Evolutionary conservation across 1,140 invertebrate genomes (phyloP), one percentile per base, ranked within the genome.

Genomic region (Penaeus indicus): DNA sequence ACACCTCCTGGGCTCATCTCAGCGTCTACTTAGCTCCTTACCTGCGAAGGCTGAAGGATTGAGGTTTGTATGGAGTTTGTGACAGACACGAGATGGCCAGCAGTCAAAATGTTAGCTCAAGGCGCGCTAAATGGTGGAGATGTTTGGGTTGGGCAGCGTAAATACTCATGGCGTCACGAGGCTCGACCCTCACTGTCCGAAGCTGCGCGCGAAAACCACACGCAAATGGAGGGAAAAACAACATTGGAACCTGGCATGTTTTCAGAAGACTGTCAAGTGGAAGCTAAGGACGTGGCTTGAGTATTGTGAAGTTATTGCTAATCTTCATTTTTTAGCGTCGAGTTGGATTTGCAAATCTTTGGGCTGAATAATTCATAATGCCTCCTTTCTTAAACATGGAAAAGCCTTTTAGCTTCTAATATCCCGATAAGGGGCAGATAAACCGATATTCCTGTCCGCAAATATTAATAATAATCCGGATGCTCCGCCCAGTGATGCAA

Each of bases 61-160:
- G 80, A 87, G 84, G 86, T 83, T 88, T 88, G 81, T 83, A 88
- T 83, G 86, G 86, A 83, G 86, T 77, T 84, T 83, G 86, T 88
- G 86, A 88, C 86, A 79, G 81, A 84, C 86, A 64, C 80, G 80
- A 88, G 86, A 88, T 88, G 80, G 80, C 86, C 81, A 88, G 64
- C 86, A 88, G 81, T 88, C 86, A 88, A 88, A 88, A 88, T 88
- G 86, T 88, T 88, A 88, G 86, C 86, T 88, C 86, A 88, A 81
- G 86, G 72, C 86, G 86, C 86, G 81, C 69, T 88, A 88, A 88
- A 88, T 88, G 86, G 86, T 81, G 81, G 72, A 88, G 86, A 88
- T 88, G 86, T 88, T 88, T 88, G 81, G 42, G 86, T 62, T 83
- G 42, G 38, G 64, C 80, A 88, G 86, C 86, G 86, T 88, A 88